Percentiles rank a stretch among this genome's conserved stretches.
Evolutionary conservation across 2,797 vertebrate species (phyloP).

Genomic region (Denticeps clupeoides): DNA sequence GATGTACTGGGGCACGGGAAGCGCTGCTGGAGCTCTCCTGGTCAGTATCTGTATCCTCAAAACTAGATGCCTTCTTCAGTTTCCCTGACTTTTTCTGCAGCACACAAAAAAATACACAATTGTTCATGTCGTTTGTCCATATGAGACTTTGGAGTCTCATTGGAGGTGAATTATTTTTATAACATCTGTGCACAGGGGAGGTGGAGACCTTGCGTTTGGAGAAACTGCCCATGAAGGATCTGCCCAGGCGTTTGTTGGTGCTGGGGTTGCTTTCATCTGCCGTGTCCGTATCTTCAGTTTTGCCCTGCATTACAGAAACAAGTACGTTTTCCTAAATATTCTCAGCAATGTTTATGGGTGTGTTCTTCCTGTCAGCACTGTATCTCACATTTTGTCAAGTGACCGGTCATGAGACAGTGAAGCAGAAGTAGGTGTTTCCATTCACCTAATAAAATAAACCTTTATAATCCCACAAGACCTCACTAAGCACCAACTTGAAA

Average conservation of each 20-base stretch:
- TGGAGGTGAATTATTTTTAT: too few relatives aligned
- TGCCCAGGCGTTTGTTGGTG: slow-evolving; percentile 59
- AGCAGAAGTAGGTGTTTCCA: too few relatives aligned
- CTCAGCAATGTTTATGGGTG: background rate
- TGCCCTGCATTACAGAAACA: slow-evolving; percentile 48
- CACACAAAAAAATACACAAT: background rate
- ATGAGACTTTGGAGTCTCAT: too few relatives aligned
- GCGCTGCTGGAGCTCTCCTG: slow-evolving; percentile 67
- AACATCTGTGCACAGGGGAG: background rate
- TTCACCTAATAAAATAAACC: too few relatives aligned
- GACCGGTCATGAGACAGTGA: too few relatives aligned
- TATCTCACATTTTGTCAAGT: too few relatives aligned
- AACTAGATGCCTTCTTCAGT: slow-evolving; percentile 73
- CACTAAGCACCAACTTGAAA: too few relatives aligned
- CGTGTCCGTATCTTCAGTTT: slow-evolving; percentile 66
- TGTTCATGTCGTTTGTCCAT: too few relatives aligned
- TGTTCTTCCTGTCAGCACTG: too few relatives aligned
- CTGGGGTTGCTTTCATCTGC: slow-evolving; percentile 62
- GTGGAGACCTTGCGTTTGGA: slow-evolving; percentile 80
- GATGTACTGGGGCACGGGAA: slow-evolving; percentile 60
- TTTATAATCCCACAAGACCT: too few relatives aligned
- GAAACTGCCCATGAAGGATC: slow-evolving; percentile 75
- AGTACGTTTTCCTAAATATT: background rate
- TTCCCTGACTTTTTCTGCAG: slow-evolving; percentile 80
- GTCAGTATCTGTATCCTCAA: slow-evolving; percentile 79